Evolutionary conservation across 2,113 vertebrate genomes (phyloP).

Genomic region (Tyto alba): DNA sequence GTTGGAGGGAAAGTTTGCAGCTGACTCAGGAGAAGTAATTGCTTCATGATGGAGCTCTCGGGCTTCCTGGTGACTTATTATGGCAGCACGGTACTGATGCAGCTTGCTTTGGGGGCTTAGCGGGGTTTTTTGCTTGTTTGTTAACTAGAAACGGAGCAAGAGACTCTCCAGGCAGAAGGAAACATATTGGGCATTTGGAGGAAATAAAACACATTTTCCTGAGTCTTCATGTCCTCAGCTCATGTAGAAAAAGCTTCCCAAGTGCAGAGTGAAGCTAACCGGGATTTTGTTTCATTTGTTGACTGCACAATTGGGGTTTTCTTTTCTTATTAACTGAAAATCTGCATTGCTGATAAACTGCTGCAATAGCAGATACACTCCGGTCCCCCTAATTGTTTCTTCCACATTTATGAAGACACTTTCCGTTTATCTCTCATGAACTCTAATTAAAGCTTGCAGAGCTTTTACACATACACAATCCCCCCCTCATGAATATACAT

Average conservation of each 20-base stretch:
- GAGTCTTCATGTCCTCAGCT: neutral
- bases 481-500: neutral
- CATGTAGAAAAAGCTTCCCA: accelerated
- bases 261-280: neutral
- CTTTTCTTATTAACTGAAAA: neutral
- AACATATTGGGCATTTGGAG: neutral
- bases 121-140: neutral
- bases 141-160: neutral
- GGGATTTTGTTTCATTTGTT: neutral
- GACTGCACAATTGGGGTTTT: neutral
- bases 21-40: neutral
- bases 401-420: neutral
- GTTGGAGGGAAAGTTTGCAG: neutral
- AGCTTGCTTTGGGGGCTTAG: neutral
- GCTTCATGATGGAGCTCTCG: neutral
- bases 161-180: neutral
- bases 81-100: accelerated
- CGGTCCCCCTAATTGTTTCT: constrained; percentile 18
- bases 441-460: constrained; percentile 13
- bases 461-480: neutral
- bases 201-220: neutral
- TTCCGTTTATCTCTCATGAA: neutral
- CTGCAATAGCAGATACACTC: neutral
- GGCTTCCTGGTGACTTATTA: neutral
- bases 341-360: constrained; percentile 9